phyloP scores from a whole-genome alignment of 2,888 invertebrate species.

The Phragmatobia fuliginosa region DNA sequence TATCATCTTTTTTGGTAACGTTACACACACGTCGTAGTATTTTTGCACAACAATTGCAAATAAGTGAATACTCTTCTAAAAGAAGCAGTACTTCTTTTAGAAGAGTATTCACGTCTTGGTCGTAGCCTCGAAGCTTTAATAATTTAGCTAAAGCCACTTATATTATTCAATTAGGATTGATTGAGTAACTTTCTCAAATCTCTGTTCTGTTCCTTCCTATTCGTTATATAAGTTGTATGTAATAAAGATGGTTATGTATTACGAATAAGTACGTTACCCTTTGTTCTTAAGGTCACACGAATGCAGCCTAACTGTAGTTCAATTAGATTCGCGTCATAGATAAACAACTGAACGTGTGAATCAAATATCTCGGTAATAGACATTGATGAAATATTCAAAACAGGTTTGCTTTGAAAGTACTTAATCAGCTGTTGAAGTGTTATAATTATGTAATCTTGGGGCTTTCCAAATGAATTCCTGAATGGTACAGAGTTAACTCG shows the following conservation, averaged over 20 bases:
- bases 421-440: constrained; percentile 32
- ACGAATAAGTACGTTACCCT: constrained; percentile 29
- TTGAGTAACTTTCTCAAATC: background rate
- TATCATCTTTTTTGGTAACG: constrained; percentile 26
- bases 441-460: constrained; percentile 42
- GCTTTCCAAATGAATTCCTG: constrained; percentile 32
- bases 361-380: constrained; percentile 21
- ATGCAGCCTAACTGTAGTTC: constrained; percentile 20
- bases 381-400: constrained; percentile 26
- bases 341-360: constrained; percentile 36
- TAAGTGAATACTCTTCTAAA: too few relatives aligned
- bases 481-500: constrained; percentile 33
- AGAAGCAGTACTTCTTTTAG: background rate
- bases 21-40: background rate
- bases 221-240: constrained; percentile 24
- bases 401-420: constrained; percentile 42
- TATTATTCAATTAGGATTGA: background rate
- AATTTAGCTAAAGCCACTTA: background rate
- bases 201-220: constrained; percentile 1
- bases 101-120: background rate
- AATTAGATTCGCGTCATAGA: constrained; percentile 16
- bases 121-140: background rate
- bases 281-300: constrained; percentile 30
- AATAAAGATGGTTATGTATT: constrained; percentile 8
- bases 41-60: background rate